Base-by-base conservation (phyloP, 2,888 invertebrate genomes). In the Patella depressa region DNA sequence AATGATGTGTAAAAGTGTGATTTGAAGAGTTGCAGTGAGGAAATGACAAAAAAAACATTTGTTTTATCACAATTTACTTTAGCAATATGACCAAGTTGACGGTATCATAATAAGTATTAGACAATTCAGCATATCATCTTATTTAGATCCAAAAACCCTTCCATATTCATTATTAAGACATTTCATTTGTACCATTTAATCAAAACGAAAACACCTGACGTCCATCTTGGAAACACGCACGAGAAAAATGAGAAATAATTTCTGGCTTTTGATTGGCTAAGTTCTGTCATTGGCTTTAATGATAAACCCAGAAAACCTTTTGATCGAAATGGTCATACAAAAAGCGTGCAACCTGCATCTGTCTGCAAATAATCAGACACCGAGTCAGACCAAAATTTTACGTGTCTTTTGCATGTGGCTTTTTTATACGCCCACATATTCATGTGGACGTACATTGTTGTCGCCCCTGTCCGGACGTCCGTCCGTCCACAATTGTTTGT, bases 81-180 rank as follows among this genome's bases (percentile, higher is more conserved):
- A n/a, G 17, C 59, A 17, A 17, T 14, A 59, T 59, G 59, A 59
- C 59, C n/a, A 59, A 59, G 59, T 59, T 59, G 59, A 59, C 59
- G 59, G 59, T 59, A 59, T 59, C 59, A 59, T 59, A 59, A 59
- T 59, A 59, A n/a, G 59, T 59, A 59, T 59, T 59, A 59, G n/a
- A 59, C 59, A 59, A 59, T n/a, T 59, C 11, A 59, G 59, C 59
- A 59, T 1, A 59, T 59, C 59, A 59, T 59, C 59, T 59, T 59
- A 59, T 59, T 59, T 59, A n/a, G 59, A 59, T n/a, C 59, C n/a
- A 59, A 59, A 59, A 59, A 59, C 59, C 59, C 59, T 59, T 59
- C 59, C 59, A 59, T 59, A 59, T n/a, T n/a, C n/a, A n/a, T 29
- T 29, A 29, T 29, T 29, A 3, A 2, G 1, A 2, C 3, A 29